Evolutionary conservation across 2,888 invertebrate genomes (phyloP), one percentile per base, ranked within the genome.

Genomic region (Thecocarcelia acutangulata): DNA sequence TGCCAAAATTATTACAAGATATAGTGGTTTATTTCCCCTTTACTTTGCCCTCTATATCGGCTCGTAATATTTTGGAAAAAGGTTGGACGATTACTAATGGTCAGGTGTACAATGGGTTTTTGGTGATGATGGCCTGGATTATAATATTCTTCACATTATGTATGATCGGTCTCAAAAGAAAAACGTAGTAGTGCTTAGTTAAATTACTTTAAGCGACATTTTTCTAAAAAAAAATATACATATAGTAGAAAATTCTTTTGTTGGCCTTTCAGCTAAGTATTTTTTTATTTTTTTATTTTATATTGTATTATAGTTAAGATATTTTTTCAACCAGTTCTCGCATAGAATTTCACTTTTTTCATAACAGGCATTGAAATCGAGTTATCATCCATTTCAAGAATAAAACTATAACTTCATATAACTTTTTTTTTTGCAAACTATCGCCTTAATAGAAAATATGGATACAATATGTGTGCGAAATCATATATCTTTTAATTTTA

Each of bases 1-100:
- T 95, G 94, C 93, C 95, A 0, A 87, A 89, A 17, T 87, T 91
- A 0, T 89, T 95, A 0, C 92, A 92, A 66, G 92, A 93, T 85
- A 73, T 96, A 48, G 94, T 96, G 5, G 91, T 94, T 61, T 88
- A 92, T 1, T 91, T 96, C 4, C 97, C 97, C 0, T 95, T 96
- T 88, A 97, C 97, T 0, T 91, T 96, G 68, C 94, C 97, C 0
- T 93, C 95, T 0, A 93, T 94, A 81, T 94, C 97, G 0, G 92
- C 97, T 68, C 91, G 97, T 80, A 94, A 94, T 85, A 92, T 97
- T 70, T 92, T 96, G 86, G 94, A 94, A 80, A 94, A 95, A 88
- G 97, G 97, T 0, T 94, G 94, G 92, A 89, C 93, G 0, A 91
- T 97, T 44, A 90, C 92, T 0, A 92, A 96, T 76, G 92, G 93